phyloP scores from a whole-genome alignment of 1,140 invertebrate genomes.

The Glomeris maerens region DNA sequence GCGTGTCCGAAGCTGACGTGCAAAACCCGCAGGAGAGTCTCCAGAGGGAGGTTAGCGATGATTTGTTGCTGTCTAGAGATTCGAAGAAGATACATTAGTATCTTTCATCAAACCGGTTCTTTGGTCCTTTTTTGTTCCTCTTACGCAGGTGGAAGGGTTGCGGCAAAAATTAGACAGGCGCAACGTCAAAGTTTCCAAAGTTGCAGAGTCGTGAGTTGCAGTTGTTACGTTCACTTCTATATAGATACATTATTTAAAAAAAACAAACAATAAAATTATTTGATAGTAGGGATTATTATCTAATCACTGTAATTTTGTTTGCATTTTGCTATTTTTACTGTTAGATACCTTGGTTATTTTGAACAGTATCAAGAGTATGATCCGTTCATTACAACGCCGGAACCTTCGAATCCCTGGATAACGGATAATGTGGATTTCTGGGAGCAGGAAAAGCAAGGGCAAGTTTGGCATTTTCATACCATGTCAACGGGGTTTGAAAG shows the following conservation, averaged over 20 bases:
- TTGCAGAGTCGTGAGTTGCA: conserved; percentile 76
- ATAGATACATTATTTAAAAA: too few species aligned
- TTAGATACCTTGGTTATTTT: conserved; percentile 83
- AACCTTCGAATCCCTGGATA: conserved; percentile 94
- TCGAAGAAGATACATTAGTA: neutral
- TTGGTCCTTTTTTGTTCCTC: conserved; percentile 9
- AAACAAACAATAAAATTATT: too few species aligned
- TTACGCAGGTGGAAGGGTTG: conserved; percentile 37
- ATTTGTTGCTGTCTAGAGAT: neutral
- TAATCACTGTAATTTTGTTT: conserved; percentile 10
- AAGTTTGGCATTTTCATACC: conserved; percentile 32
- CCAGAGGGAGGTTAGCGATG: conserved; percentile 38
- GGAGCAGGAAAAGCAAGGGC: conserved; percentile 84
- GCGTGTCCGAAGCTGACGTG: conserved; percentile 40
- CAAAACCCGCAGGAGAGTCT: conserved; percentile 38
- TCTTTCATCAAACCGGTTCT: neutral
- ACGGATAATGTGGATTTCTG: conserved; percentile 90
- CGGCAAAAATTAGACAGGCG: conserved; percentile 66
- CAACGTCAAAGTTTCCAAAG: conserved; percentile 92
- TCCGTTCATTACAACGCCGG: conserved; percentile 71
- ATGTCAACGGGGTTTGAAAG: neutral
- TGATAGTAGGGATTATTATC: too few species aligned
- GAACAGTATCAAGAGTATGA: conserved; percentile 96
- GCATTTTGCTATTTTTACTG: conserved; percentile 26
- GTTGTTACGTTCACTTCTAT: too few species aligned